phyloP scores from a whole-genome alignment of 2,113 vertebrate genomes.

The Ciconia stormi region DNA sequence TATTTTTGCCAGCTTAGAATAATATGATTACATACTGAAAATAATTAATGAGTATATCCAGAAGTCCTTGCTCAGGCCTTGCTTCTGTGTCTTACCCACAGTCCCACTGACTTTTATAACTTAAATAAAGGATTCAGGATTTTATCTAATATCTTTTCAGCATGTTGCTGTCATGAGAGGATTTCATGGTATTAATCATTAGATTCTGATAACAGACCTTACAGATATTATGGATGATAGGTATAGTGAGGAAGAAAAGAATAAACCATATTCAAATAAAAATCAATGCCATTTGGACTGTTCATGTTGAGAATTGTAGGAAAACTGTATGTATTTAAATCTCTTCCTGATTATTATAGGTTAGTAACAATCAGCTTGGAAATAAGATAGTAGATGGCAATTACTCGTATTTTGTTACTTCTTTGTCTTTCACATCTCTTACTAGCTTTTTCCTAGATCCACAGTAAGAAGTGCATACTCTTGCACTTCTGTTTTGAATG shows the following conservation, averaged over 20 bases:
- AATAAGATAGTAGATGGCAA: background rate
- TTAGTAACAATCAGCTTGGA: background rate
- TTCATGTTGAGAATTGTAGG: background rate
- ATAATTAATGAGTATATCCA: constrained; percentile 18
- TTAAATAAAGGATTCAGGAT: background rate
- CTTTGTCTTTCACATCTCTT: background rate
- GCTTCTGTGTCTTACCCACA: background rate
- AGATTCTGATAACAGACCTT: background rate
- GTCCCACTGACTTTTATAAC: background rate
- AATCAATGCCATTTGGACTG: constrained; percentile 30
- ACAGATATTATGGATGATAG: background rate
- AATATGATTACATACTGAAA: constrained; percentile 18
- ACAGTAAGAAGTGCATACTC: background rate
- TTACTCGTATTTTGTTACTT: background rate
- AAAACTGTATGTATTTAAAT: background rate
- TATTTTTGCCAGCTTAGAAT: constrained; percentile 32
- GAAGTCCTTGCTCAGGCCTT: constrained; percentile 26
- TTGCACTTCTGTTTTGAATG: background rate
- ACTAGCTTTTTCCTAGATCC: background rate
- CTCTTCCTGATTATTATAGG: background rate
- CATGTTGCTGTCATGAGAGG: constrained; percentile 8
- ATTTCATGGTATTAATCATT: constrained; percentile 51
- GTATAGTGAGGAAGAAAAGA: constrained; percentile 19
- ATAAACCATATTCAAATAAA: constrained; percentile 23
- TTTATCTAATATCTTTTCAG: constrained; percentile 28